Conservation (phyloP, 2,888 invertebrate species). For the Glaucopsyche alexis region DNA sequence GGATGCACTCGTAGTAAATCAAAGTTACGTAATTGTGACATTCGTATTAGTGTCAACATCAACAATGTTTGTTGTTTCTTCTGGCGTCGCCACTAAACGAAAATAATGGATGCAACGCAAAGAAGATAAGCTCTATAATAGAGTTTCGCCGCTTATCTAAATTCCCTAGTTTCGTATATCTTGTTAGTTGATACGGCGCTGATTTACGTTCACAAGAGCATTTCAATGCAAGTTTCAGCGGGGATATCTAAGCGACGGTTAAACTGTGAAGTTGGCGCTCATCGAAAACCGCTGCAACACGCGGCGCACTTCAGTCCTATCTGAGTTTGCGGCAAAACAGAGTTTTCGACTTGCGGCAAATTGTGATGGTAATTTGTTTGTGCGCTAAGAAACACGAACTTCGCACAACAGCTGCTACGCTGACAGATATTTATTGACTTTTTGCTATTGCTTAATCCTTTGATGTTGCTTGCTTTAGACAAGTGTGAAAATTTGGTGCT, state of each 20-base stretch:
- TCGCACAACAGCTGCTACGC: constrained; percentile 33
- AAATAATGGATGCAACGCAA: constrained; percentile 16
- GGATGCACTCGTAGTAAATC: not conserved
- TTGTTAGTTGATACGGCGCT: constrained; percentile 22
- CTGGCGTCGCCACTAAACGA: not conserved
- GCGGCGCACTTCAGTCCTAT: constrained; percentile 33
- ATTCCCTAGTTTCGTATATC: constrained; percentile 4
- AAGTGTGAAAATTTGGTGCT: not conserved
- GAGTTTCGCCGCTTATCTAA: constrained; percentile 12
- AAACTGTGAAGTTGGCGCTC: constrained; percentile 37
- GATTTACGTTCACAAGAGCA: constrained; percentile 29
- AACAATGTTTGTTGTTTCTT: not conserved
- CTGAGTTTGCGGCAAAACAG: constrained; percentile 34
- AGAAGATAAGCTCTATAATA: constrained; percentile 14
- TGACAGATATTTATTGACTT: constrained; percentile 38
- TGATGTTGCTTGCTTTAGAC: constrained; percentile 7
- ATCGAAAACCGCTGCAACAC: constrained; percentile 42
- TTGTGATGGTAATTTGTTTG: constrained; percentile 40
- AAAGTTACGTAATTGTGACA: not conserved
- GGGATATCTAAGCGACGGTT: constrained; percentile 35
- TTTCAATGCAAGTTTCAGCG: constrained; percentile 26
- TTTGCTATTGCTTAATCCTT: constrained; percentile 28
- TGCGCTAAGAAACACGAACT: constrained; percentile 33
- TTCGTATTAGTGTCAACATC: not conserved
- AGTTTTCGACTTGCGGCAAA: constrained; percentile 32